Base-by-base conservation (phyloP, 1,140 invertebrate species). In the Drosophila novamexicana region DNA sequence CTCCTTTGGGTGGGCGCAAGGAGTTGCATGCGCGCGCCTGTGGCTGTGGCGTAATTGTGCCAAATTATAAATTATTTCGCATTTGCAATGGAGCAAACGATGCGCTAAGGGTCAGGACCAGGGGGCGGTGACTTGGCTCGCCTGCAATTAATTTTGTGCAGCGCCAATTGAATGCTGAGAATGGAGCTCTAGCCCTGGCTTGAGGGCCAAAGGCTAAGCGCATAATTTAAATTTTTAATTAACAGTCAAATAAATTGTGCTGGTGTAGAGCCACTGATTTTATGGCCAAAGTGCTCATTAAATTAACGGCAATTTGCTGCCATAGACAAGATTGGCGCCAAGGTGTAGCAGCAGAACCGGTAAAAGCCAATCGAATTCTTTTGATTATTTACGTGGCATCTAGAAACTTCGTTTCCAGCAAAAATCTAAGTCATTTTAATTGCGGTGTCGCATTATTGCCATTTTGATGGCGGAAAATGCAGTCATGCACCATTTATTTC, bases 191-290 rank as follows among this genome's bases (percentile, higher is more conserved):
- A 32, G 40, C 50, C 59, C 7, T 39, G 29, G 54, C 47, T 39
- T 44, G 29, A 32, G 57, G 67, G 72, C 63, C 61, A 88, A 77
- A 79, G 83, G 76, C 83, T 79, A 79, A 86, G 83, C 79, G 79
- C 83, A 86, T 86, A 86, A 82, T 88, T 86, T 86, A 86, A 86
- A 86, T 79, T 86, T 88, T 79, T 88, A 86, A 86, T 86, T 86
- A 86, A 86, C 83, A 86, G 83, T 86, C 83, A 86, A 86, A 86
- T 86, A 86, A 86, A 86, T 86, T 88, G 82, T 81, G 70, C 82
- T 49, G 47, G 47, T 29, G 22, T 79, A 79, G 52, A 57, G 68
- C 45, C 52, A 86, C 63, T 81, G 82, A 85, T 85, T 85, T 85
- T 85, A 85, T 85, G 82, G 82, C 82, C 64, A 63, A 86, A 85